phyloP scores from a whole-genome alignment of 2,113 vertebrate species.

The Mastomys coucha region DNA sequence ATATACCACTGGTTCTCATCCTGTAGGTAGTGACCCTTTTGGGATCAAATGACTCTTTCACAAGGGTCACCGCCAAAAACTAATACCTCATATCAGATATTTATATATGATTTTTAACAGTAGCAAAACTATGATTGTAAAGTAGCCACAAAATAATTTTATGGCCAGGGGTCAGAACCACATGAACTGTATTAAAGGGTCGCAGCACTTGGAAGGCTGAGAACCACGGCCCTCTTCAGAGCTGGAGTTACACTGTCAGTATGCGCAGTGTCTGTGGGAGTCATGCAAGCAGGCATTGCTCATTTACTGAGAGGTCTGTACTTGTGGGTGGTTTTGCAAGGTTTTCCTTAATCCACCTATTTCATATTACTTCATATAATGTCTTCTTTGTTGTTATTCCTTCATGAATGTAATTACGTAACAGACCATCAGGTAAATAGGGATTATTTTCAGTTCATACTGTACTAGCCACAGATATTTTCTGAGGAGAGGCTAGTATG shows the following conservation, averaged over 20 bases:
- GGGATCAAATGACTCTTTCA: neutral
- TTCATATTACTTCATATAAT: conserved; percentile 10
- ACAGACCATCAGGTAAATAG: neutral
- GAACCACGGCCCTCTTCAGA: neutral
- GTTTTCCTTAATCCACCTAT: conserved; percentile 1
- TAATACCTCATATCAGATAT: neutral
- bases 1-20: neutral
- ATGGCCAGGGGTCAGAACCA: neutral
- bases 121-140: neutral
- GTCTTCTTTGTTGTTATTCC: neutral
- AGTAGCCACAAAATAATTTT: neutral
- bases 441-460: conserved; percentile 27
- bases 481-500: conserved; percentile 25
- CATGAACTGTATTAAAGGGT: neutral
- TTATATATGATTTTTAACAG: neutral
- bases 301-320: conserved; percentile 14
- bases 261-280: neutral
- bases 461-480: conserved; percentile 16
- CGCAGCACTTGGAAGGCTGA: neutral
- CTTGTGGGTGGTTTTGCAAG: conserved; percentile 41
- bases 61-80: neutral
- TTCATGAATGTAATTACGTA: conserved; percentile 45
- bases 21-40: neutral
- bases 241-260: neutral
- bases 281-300: conserved; percentile 8